A percentile compares a stretch with the other conserved stretches of the same genome.
These are phyloP conservation scores for Phragmatobia fuliginosa DNA, from an alignment of 2,888 invertebrate genomes.

Conservation along the genomic window DNA sequence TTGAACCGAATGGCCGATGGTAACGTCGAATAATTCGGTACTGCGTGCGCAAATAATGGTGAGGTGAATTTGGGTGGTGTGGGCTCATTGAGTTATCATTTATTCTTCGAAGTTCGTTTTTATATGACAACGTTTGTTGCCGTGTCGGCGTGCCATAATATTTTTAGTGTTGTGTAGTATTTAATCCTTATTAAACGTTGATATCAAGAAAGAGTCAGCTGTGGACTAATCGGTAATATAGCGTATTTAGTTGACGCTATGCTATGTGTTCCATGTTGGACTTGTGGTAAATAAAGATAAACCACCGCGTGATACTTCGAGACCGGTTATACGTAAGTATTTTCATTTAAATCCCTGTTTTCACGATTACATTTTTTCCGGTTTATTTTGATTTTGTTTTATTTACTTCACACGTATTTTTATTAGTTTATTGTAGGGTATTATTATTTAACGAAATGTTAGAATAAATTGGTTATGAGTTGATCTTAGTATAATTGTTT, in stretches of 20 bases:
- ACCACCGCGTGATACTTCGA: constrained; percentile 38
- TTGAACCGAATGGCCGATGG: constrained; percentile 53
- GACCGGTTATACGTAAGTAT: constrained; percentile 45
- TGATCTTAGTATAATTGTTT: constrained; percentile 36
- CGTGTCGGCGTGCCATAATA: constrained; percentile 53
- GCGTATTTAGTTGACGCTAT: constrained; percentile 64
- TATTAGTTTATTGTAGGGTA: constrained; percentile 8
- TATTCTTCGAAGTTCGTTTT: constrained; percentile 39
- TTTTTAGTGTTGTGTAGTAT: constrained; percentile 54
- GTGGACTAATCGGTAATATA: constrained; percentile 62
- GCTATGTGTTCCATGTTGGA: constrained; percentile 67
- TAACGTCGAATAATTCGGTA: constrained; percentile 45
- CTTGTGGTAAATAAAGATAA: constrained; percentile 65
- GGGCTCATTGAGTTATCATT: constrained; percentile 41
- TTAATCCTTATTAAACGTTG: constrained; percentile 44
- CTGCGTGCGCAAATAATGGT: constrained; percentile 67
- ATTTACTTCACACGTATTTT: constrained; percentile 24
- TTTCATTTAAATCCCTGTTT: constrained; percentile 18
- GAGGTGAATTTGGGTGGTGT: constrained; percentile 58
- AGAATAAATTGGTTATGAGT: constrained; percentile 10
- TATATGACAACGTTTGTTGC: constrained; percentile 36
- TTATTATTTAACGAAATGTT: constrained; percentile 26
- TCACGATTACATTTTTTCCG: constrained; percentile 25
- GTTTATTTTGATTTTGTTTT: constrained; percentile 39
- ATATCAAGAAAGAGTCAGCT: constrained; percentile 54